Conservation (phyloP, 2,113 vertebrate genomes). For the Aldabrachelys gigantea region DNA sequence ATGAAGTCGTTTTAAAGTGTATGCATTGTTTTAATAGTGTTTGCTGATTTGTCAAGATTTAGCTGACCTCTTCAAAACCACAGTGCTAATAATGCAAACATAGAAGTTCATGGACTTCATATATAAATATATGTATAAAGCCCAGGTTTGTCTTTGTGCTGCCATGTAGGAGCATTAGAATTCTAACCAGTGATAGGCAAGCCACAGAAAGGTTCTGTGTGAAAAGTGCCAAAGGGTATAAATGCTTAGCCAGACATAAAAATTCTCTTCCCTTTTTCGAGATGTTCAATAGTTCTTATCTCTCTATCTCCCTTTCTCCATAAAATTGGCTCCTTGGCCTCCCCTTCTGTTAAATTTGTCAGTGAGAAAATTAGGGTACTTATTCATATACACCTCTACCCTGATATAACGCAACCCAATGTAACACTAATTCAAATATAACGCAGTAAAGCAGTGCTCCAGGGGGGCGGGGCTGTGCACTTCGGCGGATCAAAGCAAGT, state of each 20-base stretch:
- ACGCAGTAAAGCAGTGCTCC: no score
- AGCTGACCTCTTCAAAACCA: not conserved
- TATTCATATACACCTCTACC: no score
- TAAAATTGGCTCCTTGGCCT: not conserved
- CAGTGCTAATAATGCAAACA: not conserved
- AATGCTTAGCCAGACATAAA: not conserved
- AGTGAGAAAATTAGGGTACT: not conserved
- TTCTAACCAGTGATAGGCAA: not conserved
- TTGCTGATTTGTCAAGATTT: not conserved
- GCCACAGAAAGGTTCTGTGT: not conserved
- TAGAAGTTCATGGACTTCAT: rapidly evolving
- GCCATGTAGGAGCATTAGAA: not conserved
- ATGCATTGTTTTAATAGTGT: not conserved
- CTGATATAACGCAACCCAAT: no score
- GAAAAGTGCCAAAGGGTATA: not conserved
- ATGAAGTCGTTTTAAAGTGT: not conserved
- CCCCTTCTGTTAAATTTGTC: not conserved
- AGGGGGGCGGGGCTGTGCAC: no score
- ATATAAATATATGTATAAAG: not conserved
- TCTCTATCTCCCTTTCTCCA: not conserved
- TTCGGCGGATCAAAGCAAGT: no score
- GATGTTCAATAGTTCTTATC: no score
- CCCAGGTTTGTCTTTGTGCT: not conserved
- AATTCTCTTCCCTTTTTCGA: not conserved
- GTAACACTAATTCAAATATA: no score